Percentiles rank a stretch among this genome's conserved stretches.
Conservation (phyloP, 2,797 vertebrate species). For the Sebastes aleutianus region DNA sequence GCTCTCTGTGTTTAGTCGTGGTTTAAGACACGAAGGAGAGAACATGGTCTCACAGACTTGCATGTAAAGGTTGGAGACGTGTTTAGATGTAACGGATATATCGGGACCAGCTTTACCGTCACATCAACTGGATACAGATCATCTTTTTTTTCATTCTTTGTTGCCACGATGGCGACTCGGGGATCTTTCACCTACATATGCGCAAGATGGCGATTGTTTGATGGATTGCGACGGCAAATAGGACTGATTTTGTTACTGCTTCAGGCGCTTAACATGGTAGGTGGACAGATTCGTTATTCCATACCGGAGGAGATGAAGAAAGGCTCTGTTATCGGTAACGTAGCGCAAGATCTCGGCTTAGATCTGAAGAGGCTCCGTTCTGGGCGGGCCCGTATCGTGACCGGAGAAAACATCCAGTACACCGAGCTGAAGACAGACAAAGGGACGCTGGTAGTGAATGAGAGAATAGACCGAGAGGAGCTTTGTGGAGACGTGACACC, state of each 20-base stretch:
- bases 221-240: not conserved
- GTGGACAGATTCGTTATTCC: conserved; percentile 65
- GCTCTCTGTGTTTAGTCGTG: not conserved
- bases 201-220: conserved; percentile 21
- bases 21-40: not conserved
- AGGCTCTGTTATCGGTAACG: conserved; percentile 63
- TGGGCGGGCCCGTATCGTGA: conserved; percentile 63
- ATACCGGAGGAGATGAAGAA: conserved; percentile 69
- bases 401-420: conserved; percentile 53
- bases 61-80: not conserved
- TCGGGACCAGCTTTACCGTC: fast-evolving
- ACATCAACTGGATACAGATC: not conserved
- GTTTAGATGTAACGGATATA: not conserved
- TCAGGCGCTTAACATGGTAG: conserved; percentile 2
- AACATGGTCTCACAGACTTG: not conserved
- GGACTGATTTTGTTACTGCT: conserved; percentile 36
- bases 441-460: conserved; percentile 66
- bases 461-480: conserved; percentile 64
- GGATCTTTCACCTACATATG: fast-evolving
- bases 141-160: fast-evolving
- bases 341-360: conserved; percentile 59
- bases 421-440: conserved; percentile 62
- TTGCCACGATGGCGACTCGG: not conserved
- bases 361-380: conserved; percentile 47
- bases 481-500: conserved; percentile 50